Conservation (phyloP, 2,888 invertebrate genomes). For the Sphinx pinastri region DNA sequence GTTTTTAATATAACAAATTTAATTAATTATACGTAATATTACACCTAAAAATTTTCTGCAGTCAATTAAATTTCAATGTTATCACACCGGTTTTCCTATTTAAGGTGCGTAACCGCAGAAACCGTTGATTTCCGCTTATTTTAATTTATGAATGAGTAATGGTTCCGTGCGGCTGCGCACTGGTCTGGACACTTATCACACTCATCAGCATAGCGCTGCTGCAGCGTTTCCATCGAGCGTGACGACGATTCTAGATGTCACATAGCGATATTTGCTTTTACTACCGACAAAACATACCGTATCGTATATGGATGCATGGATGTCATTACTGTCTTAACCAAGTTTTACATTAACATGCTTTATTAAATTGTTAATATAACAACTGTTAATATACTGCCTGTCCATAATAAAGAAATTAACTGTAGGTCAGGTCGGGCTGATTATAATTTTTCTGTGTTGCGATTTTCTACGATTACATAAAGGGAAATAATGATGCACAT, state of each 20-base stretch:
- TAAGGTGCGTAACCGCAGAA: conserved; percentile 30
- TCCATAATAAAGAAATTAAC: no score
- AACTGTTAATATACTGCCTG: no score
- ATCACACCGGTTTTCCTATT: conserved; percentile 16
- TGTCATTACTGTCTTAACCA: no score
- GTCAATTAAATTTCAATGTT: conserved; percentile 14
- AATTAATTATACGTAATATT: background rate
- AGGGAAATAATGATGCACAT: no score
- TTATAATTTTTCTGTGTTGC: no score
- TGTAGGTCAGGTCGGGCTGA: no score
- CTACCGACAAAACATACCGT: background rate
- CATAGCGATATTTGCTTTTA: conserved; percentile 27
- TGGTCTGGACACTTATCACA: conserved; percentile 56
- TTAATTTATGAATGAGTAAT: conserved; percentile 48
- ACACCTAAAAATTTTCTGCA: background rate
- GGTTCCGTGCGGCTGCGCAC: conserved; percentile 47
- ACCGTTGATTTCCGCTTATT: conserved; percentile 60
- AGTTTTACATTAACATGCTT: no score
- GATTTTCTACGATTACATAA: no score
- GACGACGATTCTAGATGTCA: conserved; percentile 63
- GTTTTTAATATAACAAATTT: no score
- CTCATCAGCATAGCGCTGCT: conserved; percentile 48
- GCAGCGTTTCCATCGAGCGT: conserved; percentile 54
- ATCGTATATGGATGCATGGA: no score
- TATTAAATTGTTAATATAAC: no score